These are phyloP conservation scores for Anoplophora glabripennis DNA, from an alignment of 1,140 invertebrate species.

Conservation along the genomic window DNA sequence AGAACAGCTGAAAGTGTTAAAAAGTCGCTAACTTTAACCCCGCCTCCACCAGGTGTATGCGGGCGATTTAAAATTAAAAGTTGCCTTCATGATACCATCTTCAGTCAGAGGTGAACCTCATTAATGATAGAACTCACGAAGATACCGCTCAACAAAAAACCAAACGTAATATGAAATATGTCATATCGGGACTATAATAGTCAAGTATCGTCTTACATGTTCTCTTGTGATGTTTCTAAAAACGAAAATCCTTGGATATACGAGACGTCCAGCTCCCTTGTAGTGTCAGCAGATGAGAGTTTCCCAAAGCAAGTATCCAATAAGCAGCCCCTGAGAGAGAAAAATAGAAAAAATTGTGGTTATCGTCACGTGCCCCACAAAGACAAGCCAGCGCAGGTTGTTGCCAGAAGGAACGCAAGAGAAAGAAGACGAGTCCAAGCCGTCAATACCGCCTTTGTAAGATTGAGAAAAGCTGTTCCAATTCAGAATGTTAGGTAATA, in stretches of 20 bases:
- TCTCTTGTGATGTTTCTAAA: no score
- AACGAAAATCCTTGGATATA: no score
- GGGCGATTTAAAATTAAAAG: conserved; percentile 18
- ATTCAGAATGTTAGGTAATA: conserved; percentile 46
- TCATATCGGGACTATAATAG: no score
- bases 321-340: conserved; percentile 16
- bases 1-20: conserved; percentile 13
- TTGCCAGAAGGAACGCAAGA: conserved; percentile 57
- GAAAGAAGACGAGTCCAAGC: conserved; percentile 58
- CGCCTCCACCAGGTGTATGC: conserved; percentile 31
- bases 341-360: conserved; percentile 25
- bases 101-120: no score
- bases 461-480: conserved; percentile 53
- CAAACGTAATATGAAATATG: no score
- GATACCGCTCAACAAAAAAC: no score
- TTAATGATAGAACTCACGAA: no score
- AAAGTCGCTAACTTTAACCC: conserved; percentile 16
- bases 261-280: background rate
- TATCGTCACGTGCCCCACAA: conserved; percentile 41
- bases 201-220: no score
- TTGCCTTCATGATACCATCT: no score
- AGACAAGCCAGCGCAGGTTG: conserved; percentile 52
- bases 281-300: conserved; percentile 20
- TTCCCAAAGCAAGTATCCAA: conserved; percentile 11
- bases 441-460: conserved; percentile 55